These are phyloP conservation scores for Notechis scutatus DNA, from an alignment of 2,113 vertebrate genomes.

Conservation along the genomic window DNA sequence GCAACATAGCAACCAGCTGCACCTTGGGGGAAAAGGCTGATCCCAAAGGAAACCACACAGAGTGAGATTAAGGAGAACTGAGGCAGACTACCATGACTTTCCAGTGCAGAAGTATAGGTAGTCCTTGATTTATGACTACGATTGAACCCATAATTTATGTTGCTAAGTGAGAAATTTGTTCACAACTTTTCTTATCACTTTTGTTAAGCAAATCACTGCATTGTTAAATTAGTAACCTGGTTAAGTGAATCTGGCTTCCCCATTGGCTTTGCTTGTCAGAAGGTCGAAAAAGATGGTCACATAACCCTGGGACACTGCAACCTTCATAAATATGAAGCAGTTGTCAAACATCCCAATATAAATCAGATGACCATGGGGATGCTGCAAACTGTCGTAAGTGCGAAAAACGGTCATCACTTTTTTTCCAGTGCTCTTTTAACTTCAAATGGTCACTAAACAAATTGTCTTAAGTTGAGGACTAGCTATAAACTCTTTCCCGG, in stretches of 20 bases:
- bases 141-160: not conserved
- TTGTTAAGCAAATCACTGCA: not conserved
- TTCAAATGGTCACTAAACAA: not conserved
- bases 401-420: not conserved
- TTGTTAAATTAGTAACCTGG: not conserved
- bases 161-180: not conserved
- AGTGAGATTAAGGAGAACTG: not conserved
- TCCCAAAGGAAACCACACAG: not conserved
- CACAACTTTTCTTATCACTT: not conserved
- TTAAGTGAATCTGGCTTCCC: not conserved
- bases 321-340: not conserved
- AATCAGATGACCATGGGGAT: not conserved
- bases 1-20: not conserved
- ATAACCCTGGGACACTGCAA: not conserved
- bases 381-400: not conserved
- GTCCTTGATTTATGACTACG: not conserved
- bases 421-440: not conserved
- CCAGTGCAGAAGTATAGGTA: not conserved
- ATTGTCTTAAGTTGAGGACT: not conserved
- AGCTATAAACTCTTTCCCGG: not conserved
- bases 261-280: not conserved
- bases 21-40: not conserved
- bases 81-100: not conserved
- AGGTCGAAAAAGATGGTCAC: not conserved
- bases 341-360: not conserved